Conservation (phyloP, 2,888 invertebrate species). For the Sphecodes monilicornis region DNA sequence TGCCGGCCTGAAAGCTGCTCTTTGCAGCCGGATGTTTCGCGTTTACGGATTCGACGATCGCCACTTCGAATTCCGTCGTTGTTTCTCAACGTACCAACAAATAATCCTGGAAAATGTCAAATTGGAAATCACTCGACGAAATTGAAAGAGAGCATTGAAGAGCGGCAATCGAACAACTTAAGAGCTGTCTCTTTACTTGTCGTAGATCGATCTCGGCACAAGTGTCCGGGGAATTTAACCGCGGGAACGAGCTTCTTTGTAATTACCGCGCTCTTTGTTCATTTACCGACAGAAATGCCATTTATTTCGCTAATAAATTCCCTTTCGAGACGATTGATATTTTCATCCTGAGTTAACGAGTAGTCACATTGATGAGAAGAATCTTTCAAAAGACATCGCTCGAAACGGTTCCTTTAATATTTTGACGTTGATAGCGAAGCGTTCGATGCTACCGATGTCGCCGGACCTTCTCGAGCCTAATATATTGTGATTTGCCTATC, state of each 20-base stretch:
- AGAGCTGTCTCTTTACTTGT: background rate
- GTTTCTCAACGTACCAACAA: background rate
- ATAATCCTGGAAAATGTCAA: background rate
- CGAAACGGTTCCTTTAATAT: background rate
- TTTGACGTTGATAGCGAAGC: background rate
- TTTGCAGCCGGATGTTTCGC: constrained; percentile 30
- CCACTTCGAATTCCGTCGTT: background rate
- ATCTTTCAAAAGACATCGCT: background rate
- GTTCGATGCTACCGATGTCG: background rate
- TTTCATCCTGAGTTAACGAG: background rate
- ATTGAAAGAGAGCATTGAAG: background rate
- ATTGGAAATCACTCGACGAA: background rate
- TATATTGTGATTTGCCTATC: constrained; percentile 46
- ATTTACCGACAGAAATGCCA: background rate
- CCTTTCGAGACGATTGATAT: background rate
- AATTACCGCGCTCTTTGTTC: background rate
- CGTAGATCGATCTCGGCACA: background rate
- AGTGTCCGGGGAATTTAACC: background rate
- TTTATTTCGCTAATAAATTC: background rate
- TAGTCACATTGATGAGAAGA: background rate
- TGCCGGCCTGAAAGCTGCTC: constrained; percentile 24
- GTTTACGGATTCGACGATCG: constrained; percentile 35
- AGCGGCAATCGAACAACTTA: background rate
- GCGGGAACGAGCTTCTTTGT: background rate
- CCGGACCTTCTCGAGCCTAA: background rate